Evolutionary conservation across 2,797 vertebrate genomes (phyloP).

Genomic region (Sardinella longiceps): DNA sequence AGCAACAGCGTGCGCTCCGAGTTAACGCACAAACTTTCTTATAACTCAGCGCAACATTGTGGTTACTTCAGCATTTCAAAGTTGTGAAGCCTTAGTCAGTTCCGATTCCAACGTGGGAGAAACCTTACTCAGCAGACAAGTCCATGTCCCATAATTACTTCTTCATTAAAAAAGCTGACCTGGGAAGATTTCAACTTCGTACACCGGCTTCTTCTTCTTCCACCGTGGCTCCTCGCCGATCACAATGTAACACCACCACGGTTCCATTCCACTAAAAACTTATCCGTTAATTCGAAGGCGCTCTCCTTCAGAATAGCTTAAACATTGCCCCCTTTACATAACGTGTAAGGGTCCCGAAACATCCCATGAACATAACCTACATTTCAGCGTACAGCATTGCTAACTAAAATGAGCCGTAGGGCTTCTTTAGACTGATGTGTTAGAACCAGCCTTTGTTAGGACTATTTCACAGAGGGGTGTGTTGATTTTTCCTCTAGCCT

Average conservation of each 20-base stretch:
- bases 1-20: neutral
- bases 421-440: neutral
- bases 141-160: neutral
- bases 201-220: conserved; percentile 42
- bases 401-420: neutral
- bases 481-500: neutral
- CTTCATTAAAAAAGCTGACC: conserved; percentile 32
- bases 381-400: neutral
- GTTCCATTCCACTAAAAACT: neutral
- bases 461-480: neutral
- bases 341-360: neutral
- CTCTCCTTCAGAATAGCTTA: neutral
- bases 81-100: neutral
- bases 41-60: neutral
- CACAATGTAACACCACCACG: neutral
- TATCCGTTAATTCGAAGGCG: neutral
- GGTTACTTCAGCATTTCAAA: neutral
- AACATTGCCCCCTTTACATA: neutral
- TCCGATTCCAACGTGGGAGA: neutral
- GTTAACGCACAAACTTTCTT: neutral
- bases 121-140: neutral
- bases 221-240: conserved; percentile 34
- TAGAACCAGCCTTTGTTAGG: neutral
- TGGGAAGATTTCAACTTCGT: conserved; percentile 39
- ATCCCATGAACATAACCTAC: no score